These are phyloP conservation scores for Oeneis ivallda DNA, from an alignment of 2,888 invertebrate genomes.

Conservation along the genomic window DNA sequence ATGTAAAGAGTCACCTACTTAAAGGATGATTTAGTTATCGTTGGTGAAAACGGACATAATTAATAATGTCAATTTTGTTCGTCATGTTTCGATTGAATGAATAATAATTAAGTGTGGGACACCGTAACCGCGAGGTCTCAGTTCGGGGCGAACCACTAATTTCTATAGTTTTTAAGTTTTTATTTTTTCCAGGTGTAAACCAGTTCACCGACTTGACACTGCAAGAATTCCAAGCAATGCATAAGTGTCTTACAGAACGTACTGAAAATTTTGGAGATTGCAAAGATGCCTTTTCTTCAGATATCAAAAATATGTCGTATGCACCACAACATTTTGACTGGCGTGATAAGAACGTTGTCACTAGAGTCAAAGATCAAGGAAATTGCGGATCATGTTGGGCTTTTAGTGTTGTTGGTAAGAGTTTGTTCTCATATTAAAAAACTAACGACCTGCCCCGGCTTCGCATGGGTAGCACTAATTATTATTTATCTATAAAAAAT, in stretches of 20 bases:
- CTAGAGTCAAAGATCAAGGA: conserved; percentile 2
- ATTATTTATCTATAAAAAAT: too few species aligned
- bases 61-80: too few species aligned
- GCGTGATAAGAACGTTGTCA: conserved; percentile 7
- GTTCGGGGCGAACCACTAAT: too few species aligned
- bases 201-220: background rate
- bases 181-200: background rate
- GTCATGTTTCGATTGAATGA: too few species aligned
- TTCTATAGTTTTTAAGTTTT: background rate
- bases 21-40: too few species aligned
- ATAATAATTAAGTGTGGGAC: too few species aligned
- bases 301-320: background rate
- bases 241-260: background rate
- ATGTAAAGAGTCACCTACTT: too few species aligned
- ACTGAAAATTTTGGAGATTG: background rate
- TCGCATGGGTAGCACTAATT: too few species aligned
- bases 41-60: too few species aligned
- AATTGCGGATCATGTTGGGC: background rate
- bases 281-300: background rate
- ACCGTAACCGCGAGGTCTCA: too few species aligned
- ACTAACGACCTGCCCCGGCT: too few species aligned
- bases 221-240: background rate
- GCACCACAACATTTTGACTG: conserved; percentile 3
- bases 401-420: conserved; percentile 3
- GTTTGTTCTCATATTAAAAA: too few species aligned